Evolutionary conservation across 2,113 vertebrate species (phyloP).

Genomic region (Callipepla californica): DNA sequence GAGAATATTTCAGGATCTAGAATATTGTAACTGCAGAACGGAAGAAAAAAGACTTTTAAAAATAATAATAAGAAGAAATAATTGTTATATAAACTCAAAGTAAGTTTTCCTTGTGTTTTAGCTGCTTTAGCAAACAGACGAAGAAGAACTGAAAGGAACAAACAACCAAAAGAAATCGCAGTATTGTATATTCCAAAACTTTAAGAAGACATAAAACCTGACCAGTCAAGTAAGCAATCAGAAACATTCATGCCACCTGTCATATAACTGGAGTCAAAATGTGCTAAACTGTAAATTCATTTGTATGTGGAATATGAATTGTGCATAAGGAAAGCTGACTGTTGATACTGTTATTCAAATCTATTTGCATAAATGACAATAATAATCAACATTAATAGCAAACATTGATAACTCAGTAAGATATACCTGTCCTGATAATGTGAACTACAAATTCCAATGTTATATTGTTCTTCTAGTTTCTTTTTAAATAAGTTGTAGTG

Average conservation of each 20-base stretch:
- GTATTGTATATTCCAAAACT: not conserved
- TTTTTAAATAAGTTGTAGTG: conserved; percentile 82
- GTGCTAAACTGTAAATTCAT: not conserved
- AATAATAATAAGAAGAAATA: not conserved
- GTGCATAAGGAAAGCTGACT: not conserved
- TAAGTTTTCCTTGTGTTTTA: not conserved
- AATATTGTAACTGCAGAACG: conserved; percentile 82
- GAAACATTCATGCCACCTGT: not conserved
- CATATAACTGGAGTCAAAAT: not conserved
- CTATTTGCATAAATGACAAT: not conserved
- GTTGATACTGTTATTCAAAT: not conserved
- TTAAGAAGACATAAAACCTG: not conserved
- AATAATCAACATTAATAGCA: not conserved
- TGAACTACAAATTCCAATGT: conserved; percentile 18
- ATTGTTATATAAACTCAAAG: not conserved
- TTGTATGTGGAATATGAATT: not conserved
- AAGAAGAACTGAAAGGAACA: not conserved
- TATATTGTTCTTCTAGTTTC: conserved; percentile 65
- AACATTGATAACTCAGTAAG: not conserved
- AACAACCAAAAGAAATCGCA: not conserved
- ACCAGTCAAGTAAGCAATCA: not conserved
- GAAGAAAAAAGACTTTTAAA: not conserved
- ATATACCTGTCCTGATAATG: conserved; percentile 71
- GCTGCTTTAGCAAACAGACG: not conserved
- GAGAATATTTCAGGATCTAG: conserved; percentile 86